Evolutionary conservation across 2,888 invertebrate species (phyloP), one percentile per base, ranked within the genome.

Genomic region (Trachelus troglodyta): DNA sequence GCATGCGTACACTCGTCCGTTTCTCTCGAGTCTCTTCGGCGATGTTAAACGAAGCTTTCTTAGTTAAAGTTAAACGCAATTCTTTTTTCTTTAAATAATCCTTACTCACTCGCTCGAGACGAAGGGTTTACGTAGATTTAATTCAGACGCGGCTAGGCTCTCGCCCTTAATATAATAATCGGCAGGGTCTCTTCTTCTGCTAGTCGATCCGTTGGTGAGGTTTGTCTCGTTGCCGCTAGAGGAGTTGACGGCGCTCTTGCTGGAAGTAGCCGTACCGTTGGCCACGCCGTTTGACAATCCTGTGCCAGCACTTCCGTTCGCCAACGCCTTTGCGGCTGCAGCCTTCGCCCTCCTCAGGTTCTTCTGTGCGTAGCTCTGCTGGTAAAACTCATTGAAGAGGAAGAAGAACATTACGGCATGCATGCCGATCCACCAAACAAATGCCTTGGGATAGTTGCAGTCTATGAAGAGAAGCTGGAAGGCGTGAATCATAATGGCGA

Each of bases 351-450:
- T 87, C 79, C 79, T 85, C 56, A 76, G 73, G 1, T 77, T 82
- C 79, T 87, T 88, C 37, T 87, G 85, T 1, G 85, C 86, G 93
- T 97, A 97, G 31, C 95, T 94, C 91, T 96, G 95, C 90, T 96
- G 95, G 94, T 98, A 98, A 93, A 98, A 98, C 92, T 98, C 96
- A 89, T 96, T 96, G 94, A 98, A 98, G 81, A 98, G 94, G 94
- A 97, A 96, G 94, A 97, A 96, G 95, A 98, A 98, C 95, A 98
- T 96, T 83, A 98, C 95, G 1, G 98, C 98, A 92, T 98, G 98
- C 93, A 97, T 95, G 79, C 98, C 98, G 90, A 98, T 98, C 97
- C 97, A 98, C 97, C 97, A 97, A 84, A 97, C 97, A 92, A 97
- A 97, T n/a, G 96, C 97, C 86, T 95, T 94, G 76, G 98, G 98